Percentiles rank a stretch among this genome's conserved stretches.
Conservation (phyloP, 2,888 invertebrate species). For the Kuschelorhynchus macadamiae region DNA sequence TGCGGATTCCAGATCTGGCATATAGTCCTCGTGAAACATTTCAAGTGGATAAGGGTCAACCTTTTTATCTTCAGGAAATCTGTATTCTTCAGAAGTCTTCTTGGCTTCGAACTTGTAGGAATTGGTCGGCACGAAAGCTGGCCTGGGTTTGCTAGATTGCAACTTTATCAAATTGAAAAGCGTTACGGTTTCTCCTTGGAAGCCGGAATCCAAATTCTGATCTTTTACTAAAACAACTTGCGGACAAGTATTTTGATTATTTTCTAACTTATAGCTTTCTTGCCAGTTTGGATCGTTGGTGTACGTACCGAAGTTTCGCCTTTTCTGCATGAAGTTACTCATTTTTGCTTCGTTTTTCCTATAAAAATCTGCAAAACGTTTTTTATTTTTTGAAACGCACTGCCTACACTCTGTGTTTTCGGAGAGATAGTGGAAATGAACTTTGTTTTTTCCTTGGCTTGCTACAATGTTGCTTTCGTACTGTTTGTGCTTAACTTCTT, state of each 20-base stretch:
- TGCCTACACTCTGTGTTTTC: conserved; percentile 39
- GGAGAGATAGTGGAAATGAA: conserved; percentile 38
- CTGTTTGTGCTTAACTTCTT: conserved; percentile 21
- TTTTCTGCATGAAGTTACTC: conserved; percentile 3
- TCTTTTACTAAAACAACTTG: conserved; percentile 30
- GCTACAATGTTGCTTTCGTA: conserved; percentile 1
- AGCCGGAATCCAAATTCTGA: conserved; percentile 27
- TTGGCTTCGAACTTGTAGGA: conserved; percentile 44
- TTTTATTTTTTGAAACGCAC: conserved; percentile 38
- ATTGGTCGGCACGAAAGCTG: conserved; percentile 31
- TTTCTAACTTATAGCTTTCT: neutral
- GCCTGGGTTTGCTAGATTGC: conserved; percentile 5
- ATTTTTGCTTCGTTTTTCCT: conserved; percentile 32
- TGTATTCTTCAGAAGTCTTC: conserved; percentile 24
- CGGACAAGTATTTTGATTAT: neutral
- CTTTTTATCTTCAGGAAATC: conserved; percentile 13
- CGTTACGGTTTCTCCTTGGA: conserved; percentile 21
- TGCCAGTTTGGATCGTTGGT: neutral
- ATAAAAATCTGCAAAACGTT: conserved; percentile 35
- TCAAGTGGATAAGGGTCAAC: conserved; percentile 39
- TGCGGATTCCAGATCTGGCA: conserved; percentile 10
- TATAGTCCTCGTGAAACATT: conserved; percentile 38
- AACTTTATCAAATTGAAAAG: conserved; percentile 41
- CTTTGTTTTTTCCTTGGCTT: conserved; percentile 27
- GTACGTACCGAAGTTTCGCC: conserved; percentile 29